Evolutionary conservation across 2,888 invertebrate genomes (phyloP).

Genomic region (Tenthredo livida): DNA sequence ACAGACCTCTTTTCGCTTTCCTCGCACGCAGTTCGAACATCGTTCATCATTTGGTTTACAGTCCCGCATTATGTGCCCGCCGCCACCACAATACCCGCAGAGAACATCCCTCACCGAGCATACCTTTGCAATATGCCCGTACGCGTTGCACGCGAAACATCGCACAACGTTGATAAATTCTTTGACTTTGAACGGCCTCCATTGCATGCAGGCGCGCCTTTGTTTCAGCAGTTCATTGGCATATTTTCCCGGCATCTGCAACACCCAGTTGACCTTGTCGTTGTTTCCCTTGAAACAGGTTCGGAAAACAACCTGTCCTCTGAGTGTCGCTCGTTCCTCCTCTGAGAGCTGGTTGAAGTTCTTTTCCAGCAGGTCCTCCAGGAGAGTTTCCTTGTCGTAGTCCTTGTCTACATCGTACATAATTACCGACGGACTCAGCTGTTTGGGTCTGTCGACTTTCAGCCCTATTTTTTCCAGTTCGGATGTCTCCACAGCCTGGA

Average conservation of each 20-base stretch:
- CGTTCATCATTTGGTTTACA: not conserved
- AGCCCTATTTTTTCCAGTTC: not conserved
- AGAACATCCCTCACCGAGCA: not conserved
- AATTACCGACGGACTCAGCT: not conserved
- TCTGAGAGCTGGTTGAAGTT: not conserved
- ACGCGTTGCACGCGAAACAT: not conserved
- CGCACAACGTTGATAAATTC: not conserved
- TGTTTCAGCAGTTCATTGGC: not conserved
- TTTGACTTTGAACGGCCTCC: not conserved
- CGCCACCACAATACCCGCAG: not conserved
- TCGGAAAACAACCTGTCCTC: not conserved
- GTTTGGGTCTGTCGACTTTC: not conserved
- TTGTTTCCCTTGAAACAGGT: not conserved
- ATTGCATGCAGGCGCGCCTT: not conserved
- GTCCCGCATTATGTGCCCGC: not conserved
- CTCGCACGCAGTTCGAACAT: not conserved
- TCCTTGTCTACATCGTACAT: not conserved
- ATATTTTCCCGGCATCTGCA: not conserved
- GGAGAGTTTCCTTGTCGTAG: not conserved
- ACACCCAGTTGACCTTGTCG: not conserved
- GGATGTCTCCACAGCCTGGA: not conserved
- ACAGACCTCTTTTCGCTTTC: not conserved
- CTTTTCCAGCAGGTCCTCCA: not conserved
- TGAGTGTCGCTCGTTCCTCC: not conserved
- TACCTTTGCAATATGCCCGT: not conserved